phyloP scores from a whole-genome alignment of 2,113 vertebrate genomes.

The Hemichromis elongatus region DNA sequence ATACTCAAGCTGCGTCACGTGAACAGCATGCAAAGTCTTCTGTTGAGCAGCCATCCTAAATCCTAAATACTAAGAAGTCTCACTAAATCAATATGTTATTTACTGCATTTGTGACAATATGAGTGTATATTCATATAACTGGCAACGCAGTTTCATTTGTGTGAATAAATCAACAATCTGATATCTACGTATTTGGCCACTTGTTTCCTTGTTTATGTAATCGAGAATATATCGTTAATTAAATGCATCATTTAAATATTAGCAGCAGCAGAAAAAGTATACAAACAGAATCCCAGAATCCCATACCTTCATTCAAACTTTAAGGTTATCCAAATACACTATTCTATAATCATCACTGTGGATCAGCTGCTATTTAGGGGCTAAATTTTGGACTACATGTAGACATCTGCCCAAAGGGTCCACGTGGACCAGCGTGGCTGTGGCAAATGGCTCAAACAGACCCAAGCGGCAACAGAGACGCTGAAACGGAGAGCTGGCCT shows the following conservation, averaged over 20 bases:
- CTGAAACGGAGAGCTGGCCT: background rate
- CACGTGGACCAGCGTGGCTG: rapidly evolving
- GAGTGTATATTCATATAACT: background rate
- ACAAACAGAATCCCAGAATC: rapidly evolving
- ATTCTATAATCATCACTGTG: background rate
- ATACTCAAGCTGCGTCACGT: background rate
- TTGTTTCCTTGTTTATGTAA: background rate
- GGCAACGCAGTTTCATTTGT: background rate
- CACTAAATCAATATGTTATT: background rate
- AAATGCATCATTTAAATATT: background rate
- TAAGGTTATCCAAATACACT: background rate
- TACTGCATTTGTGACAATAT: background rate
- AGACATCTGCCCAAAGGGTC: background rate
- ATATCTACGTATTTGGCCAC: background rate
- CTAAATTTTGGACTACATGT: background rate
- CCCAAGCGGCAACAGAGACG: background rate
- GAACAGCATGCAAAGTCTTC: background rate
- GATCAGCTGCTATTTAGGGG: background rate
- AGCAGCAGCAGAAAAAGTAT: background rate
- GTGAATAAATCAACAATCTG: background rate
- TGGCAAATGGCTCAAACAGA: background rate
- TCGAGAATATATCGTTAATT: background rate
- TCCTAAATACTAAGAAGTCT: background rate
- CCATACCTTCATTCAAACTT: background rate
- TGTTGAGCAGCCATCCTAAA: background rate